Base-by-base conservation (phyloP, 2,113 vertebrate genomes). In the Cepphus grylle region DNA sequence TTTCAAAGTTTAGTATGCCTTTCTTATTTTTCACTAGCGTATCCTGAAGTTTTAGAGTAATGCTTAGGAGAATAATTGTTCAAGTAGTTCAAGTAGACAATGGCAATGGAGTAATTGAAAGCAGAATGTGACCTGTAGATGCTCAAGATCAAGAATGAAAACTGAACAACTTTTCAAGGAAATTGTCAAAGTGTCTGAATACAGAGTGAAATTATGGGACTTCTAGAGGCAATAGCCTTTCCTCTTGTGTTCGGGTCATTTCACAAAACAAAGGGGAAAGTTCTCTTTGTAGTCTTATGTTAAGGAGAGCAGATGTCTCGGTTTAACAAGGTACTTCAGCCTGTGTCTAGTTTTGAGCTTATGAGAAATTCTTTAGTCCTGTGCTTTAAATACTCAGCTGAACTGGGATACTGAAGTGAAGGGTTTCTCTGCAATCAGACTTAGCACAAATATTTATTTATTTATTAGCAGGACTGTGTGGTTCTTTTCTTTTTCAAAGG, bases 81-180 rank as follows among this genome's bases (percentile, higher is more conserved):
- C 62, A 53, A 90, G 84, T 88, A 88, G 84, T 86, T 95, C 84
- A 91, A 36, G 81, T 94, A 95, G 94, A 95, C 86, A 94, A 87
- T 59, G 11, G 17, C 0, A 0, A 76, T 67, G 74, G 58, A 91
- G 58, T 93, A 93, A 94, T 89, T 95, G 89, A 95, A 97, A 95
- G 91, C 47, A 93, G 70, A 91, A 87, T 77, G 85, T 97, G 93
- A 94, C 96, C 96, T 87, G 47, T 91, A 76, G 80, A 73, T 87
- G 52, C 76, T 94, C 81, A 93, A 93, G 91, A 91, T 87, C 74
- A 94, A 86, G 73, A 94, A 81, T n/a, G 78, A 90, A 87, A 96
- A 58, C 66, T 30, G 73, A 94, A 82, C 0, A 6, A 88, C 70
- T 73, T 95, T 95, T 93, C 89, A 93, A 97, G 89, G 70, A 90